phyloP scores from a whole-genome alignment of 1,140 invertebrate genomes.

The Macrosteles quadrilineatus region DNA sequence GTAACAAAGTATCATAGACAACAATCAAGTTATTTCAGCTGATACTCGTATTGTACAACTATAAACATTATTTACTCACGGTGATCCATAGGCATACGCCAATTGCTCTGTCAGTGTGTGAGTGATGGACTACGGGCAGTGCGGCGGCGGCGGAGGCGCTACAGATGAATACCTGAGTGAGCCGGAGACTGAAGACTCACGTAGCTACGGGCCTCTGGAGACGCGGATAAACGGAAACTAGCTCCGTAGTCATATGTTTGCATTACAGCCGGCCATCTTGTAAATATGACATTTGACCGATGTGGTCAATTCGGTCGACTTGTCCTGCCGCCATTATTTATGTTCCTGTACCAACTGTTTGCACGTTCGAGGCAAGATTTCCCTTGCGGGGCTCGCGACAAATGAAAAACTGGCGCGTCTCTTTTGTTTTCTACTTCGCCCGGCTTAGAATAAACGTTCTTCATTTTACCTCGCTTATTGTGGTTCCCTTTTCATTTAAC shows the following conservation, averaged over 20 bases:
- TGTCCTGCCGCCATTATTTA: conserved; percentile 27
- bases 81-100: too few species aligned
- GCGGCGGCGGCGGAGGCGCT: too few species aligned
- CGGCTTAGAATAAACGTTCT: conserved; percentile 9
- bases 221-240: background rate
- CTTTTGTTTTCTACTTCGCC: conserved; percentile 26
- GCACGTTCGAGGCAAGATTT: conserved; percentile 31
- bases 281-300: conserved; percentile 34
- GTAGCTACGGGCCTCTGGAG: background rate
- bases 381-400: conserved; percentile 28
- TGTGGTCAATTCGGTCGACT: conserved; percentile 27
- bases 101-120: too few species aligned
- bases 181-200: too few species aligned
- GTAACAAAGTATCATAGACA: too few species aligned
- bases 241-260: conserved; percentile 7
- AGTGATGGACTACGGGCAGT: too few species aligned
- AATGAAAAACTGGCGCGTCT: conserved; percentile 35
- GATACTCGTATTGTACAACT: too few species aligned
- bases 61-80: too few species aligned
- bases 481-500: conserved; percentile 1
- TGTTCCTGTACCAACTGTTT: conserved; percentile 26
- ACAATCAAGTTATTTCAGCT: too few species aligned
- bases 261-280: conserved; percentile 17
- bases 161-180: too few species aligned
- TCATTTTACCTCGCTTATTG: conserved; percentile 14